phyloP scores from a whole-genome alignment of 1,140 invertebrate genomes.

The Leptopilina clavipes region DNA sequence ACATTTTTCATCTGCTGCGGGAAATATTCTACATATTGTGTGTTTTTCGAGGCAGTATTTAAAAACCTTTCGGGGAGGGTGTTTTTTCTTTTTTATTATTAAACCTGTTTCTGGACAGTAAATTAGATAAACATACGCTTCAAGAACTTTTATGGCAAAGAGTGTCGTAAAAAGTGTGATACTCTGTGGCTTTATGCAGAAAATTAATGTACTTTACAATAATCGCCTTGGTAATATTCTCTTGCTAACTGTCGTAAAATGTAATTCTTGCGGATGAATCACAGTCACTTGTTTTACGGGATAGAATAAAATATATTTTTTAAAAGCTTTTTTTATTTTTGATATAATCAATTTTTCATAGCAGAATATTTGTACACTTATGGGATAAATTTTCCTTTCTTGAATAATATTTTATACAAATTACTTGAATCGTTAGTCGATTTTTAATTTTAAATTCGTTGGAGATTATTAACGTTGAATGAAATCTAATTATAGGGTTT shows the following conservation, averaged over 20 bases:
- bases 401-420: neutral
- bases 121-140: constrained; percentile 23
- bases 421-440: neutral
- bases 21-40: neutral
- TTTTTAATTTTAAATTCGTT: neutral
- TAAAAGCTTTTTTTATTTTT: neutral
- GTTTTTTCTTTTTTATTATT: neutral
- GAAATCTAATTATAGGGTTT: neutral
- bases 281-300: neutral
- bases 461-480: neutral
- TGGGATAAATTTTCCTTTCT: too few relatives aligned
- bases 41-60: neutral
- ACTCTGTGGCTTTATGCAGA: constrained; percentile 14
- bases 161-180: constrained; percentile 9
- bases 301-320: neutral
- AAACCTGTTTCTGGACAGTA: neutral
- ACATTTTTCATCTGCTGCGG: neutral
- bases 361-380: too few relatives aligned
- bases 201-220: constrained; percentile 29
- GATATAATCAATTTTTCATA: too few relatives aligned
- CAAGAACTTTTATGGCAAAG: constrained; percentile 21
- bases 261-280: constrained; percentile 2
- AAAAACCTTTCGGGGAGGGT: neutral
- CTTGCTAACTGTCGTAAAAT: constrained; percentile 30
- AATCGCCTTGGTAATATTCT: constrained; percentile 29